Evolutionary conservation across 2,888 invertebrate species (phyloP).

Genomic region (Cephus spinipes): DNA sequence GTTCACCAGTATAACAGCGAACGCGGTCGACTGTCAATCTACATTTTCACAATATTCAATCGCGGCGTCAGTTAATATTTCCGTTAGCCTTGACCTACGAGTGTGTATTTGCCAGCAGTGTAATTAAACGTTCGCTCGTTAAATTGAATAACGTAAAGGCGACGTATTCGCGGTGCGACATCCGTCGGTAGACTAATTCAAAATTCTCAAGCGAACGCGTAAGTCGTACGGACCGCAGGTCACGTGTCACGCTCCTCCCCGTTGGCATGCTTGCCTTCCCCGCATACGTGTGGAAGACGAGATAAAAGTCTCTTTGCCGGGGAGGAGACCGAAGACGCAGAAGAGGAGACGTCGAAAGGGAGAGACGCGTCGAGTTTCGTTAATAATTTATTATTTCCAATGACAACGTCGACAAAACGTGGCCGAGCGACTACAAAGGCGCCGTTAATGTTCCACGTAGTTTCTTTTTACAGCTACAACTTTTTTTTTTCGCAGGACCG

Average conservation of each 20-base stretch:
- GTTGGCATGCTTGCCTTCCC: neutral
- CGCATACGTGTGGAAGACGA: neutral
- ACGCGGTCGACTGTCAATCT: neutral
- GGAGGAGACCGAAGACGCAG: constrained; percentile 11
- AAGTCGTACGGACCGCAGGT: neutral
- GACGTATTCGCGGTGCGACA: neutral
- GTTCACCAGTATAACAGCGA: neutral
- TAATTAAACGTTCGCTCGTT: neutral
- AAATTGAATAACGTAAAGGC: neutral
- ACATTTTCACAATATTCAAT: neutral
- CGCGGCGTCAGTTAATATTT: neutral
- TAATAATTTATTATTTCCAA: constrained; percentile 33
- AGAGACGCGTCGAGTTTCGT: constrained; percentile 15
- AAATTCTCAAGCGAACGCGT: constrained; percentile 5
- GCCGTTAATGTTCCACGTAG: constrained; percentile 8
- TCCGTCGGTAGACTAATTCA: neutral
- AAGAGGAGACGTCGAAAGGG: constrained; percentile 6
- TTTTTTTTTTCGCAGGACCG: neutral
- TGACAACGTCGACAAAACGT: constrained; percentile 23
- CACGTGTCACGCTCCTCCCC: neutral
- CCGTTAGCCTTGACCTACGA: neutral
- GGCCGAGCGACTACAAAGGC: constrained; percentile 17
- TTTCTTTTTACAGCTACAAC: neutral
- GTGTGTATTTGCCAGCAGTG: neutral
- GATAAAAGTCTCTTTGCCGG: neutral